Evolutionary conservation across 2,797 vertebrate genomes (phyloP).

Genomic region (Corythornis leucogaster): DNA sequence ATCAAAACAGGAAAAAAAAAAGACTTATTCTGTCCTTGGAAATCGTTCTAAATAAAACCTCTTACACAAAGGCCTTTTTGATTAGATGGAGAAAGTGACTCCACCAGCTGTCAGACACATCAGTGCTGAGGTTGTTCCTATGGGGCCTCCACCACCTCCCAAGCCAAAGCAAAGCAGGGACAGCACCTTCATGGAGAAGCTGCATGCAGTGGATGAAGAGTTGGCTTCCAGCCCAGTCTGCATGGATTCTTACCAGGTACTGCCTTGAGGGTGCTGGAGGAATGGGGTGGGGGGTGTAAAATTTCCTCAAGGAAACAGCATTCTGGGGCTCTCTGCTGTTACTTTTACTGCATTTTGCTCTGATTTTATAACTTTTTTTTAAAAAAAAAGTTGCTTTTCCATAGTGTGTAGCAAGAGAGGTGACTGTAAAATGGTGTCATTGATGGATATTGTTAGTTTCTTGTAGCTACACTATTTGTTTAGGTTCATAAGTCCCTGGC

Average conservation of each 20-base stretch:
- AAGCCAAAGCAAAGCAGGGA: slow-evolving; percentile 78
- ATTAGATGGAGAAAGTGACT: slow-evolving; percentile 61
- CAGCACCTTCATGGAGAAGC: slow-evolving; percentile 89
- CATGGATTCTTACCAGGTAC: slow-evolving; percentile 88
- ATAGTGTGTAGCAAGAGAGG: background rate
- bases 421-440: background rate
- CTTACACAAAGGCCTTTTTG: slow-evolving; percentile 18
- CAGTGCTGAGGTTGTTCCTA: slow-evolving; percentile 82
- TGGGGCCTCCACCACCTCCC: slow-evolving; percentile 80
- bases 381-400: background rate
- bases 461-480: background rate
- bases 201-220: slow-evolving; percentile 93
- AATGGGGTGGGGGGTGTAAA: too few species aligned
- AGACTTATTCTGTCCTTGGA: background rate
- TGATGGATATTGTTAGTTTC: background rate
- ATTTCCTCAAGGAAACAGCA: background rate
- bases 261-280: too few species aligned
- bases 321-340: background rate
- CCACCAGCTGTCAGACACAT: slow-evolving; percentile 70
- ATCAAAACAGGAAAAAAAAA: background rate
- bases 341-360: background rate
- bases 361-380: background rate
- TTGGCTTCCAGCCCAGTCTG: slow-evolving; percentile 83
- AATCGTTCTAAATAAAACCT: background rate
- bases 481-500: accelerated